These are phyloP conservation scores for Leptopilina syphax DNA, from an alignment of 2,888 invertebrate species.

Conservation along the genomic window DNA sequence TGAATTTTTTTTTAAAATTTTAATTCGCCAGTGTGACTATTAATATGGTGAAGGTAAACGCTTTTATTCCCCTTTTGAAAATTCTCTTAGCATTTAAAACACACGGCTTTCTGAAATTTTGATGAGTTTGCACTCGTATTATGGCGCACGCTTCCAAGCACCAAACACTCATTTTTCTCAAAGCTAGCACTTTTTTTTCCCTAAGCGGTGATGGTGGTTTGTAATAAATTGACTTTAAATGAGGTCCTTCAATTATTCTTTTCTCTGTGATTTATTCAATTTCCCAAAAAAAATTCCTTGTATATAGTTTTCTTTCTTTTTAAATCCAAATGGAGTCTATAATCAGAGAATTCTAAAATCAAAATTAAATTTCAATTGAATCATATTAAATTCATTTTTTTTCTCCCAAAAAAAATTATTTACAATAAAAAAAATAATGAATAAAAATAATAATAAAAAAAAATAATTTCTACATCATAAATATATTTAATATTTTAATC, in stretches of 20 bases:
- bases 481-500: too few relatives aligned
- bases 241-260: conserved; percentile 12
- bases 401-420: not conserved
- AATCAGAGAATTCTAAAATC: conserved; percentile 17
- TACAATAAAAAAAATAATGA: too few relatives aligned
- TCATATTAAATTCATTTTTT: too few relatives aligned
- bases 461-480: not conserved
- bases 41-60: not conserved
- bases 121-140: conserved; percentile 19
- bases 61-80: conserved; percentile 12
- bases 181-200: conserved; percentile 33
- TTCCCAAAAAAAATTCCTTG: not conserved
- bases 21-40: not conserved
- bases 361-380: too few relatives aligned
- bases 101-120: conserved; percentile 29
- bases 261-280: conserved; percentile 26
- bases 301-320: not conserved
- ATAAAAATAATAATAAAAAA: not conserved
- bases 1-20: not conserved
- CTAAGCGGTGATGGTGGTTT: conserved; percentile 18
- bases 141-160: conserved; percentile 34
- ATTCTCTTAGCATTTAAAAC: conserved; percentile 3
- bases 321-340: not conserved
- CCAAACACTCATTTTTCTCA: conserved; percentile 26
- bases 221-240: conserved; percentile 24